Evolutionary conservation across 2,888 invertebrate genomes (phyloP).

Genomic region (Euphydryas editha): DNA sequence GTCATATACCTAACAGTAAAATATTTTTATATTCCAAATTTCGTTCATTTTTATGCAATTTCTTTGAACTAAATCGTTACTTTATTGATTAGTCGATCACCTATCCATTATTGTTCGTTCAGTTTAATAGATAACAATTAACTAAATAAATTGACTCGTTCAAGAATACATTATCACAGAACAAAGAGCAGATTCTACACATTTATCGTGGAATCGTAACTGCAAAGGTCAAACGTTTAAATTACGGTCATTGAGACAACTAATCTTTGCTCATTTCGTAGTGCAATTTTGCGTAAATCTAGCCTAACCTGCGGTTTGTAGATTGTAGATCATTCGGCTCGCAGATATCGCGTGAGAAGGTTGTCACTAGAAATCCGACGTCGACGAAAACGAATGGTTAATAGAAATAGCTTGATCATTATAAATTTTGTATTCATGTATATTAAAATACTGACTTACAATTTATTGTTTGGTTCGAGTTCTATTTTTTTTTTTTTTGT

Average conservation of each 20-base stretch:
- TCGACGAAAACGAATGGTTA: constrained; percentile 26
- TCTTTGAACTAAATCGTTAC: too few species aligned
- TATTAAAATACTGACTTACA: constrained; percentile 24
- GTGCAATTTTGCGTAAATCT: constrained; percentile 33
- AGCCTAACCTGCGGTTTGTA: constrained; percentile 16
- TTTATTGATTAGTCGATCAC: neutral
- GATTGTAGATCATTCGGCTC: constrained; percentile 17
- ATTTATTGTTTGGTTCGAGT: neutral
- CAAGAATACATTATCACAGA: neutral
- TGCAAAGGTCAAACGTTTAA: constrained; percentile 54
- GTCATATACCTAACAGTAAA: neutral
- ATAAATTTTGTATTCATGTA: constrained; percentile 29
- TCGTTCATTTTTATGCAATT: too few species aligned
- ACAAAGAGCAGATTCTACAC: constrained; percentile 24
- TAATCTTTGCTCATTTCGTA: constrained; percentile 25
- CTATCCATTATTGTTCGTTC: neutral
- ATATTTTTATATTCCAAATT: too few species aligned
- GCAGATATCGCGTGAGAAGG: constrained; percentile 34
- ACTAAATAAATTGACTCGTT: neutral
- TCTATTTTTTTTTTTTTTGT: constrained; percentile 1
- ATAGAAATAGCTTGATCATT: constrained; percentile 17
- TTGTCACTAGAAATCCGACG: constrained; percentile 32
- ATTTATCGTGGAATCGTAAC: constrained; percentile 52
- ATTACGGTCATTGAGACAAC: constrained; percentile 19
- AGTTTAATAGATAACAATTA: neutral